phyloP scores from a whole-genome alignment of 2,113 vertebrate species.

The Lasiurus cinereus region DNA sequence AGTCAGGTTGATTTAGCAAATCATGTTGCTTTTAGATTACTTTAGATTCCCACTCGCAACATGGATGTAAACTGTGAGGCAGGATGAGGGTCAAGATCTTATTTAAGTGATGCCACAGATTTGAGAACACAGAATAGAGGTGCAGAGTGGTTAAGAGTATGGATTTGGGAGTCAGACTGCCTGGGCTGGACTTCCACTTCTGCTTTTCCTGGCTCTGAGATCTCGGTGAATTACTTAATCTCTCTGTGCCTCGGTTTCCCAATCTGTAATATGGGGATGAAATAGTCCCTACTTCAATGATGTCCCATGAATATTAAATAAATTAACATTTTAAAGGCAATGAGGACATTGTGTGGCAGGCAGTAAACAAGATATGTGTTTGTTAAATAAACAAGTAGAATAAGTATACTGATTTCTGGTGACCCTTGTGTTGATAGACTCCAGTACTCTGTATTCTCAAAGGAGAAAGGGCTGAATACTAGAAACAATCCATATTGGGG shows the following conservation, averaged over 20 bases:
- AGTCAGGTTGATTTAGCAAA: neutral
- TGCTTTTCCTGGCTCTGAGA: neutral
- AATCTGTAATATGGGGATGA: neutral
- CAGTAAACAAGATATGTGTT: neutral
- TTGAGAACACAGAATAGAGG: slow-evolving; percentile 5
- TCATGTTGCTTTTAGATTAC: neutral
- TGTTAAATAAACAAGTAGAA: slow-evolving; percentile 46
- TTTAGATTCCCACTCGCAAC: neutral
- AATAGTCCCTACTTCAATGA: neutral
- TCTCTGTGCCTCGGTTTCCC: no score
- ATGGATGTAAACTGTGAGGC: slow-evolving; percentile 6
- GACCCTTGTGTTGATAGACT: neutral
- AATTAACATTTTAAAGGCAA: slow-evolving; percentile 33
- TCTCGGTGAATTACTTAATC: neutral
- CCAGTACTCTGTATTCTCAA: neutral
- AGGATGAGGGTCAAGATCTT: neutral
- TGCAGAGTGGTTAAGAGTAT: neutral
- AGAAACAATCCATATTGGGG: neutral
- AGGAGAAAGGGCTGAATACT: slow-evolving; percentile 17
- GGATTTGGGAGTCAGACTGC: neutral
- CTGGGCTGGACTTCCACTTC: neutral
- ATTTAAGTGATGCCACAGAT: neutral
- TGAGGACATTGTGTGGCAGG: neutral
- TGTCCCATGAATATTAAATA: neutral
- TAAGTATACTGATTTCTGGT: neutral